Evolutionary conservation across 2,113 vertebrate genomes (phyloP).

Genomic region (Psittacara wagleri): DNA sequence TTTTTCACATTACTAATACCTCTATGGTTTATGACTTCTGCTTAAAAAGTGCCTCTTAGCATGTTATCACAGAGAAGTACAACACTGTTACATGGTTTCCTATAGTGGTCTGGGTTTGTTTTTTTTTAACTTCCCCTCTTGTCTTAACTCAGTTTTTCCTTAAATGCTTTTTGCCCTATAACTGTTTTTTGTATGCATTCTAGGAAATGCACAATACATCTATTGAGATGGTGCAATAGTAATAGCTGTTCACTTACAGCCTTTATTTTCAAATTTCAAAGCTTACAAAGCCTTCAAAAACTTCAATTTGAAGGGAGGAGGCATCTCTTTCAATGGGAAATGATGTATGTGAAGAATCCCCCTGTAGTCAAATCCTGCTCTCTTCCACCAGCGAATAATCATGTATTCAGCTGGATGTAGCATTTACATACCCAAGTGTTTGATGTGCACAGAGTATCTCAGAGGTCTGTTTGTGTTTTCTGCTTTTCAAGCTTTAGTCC

Average conservation of each 20-base stretch:
- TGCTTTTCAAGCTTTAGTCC: background rate
- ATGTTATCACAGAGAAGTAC: background rate
- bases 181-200: background rate
- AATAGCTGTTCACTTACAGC: background rate
- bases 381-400: background rate
- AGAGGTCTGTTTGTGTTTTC: background rate
- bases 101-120: background rate
- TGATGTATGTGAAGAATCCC: background rate
- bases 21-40: background rate
- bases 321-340: background rate
- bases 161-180: background rate
- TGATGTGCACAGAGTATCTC: background rate
- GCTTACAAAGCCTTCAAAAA: background rate
- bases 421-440: background rate
- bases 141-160: background rate
- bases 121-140: background rate
- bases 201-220: background rate
- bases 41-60: background rate
- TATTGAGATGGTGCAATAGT: background rate
- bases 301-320: background rate
- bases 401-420: background rate
- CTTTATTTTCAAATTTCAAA: background rate
- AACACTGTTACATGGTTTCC: background rate
- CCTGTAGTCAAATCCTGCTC: background rate
- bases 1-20: background rate